These are phyloP conservation scores for Amblyopsis rosae DNA, from an alignment of 2,113 vertebrate species.

Conservation along the genomic window DNA sequence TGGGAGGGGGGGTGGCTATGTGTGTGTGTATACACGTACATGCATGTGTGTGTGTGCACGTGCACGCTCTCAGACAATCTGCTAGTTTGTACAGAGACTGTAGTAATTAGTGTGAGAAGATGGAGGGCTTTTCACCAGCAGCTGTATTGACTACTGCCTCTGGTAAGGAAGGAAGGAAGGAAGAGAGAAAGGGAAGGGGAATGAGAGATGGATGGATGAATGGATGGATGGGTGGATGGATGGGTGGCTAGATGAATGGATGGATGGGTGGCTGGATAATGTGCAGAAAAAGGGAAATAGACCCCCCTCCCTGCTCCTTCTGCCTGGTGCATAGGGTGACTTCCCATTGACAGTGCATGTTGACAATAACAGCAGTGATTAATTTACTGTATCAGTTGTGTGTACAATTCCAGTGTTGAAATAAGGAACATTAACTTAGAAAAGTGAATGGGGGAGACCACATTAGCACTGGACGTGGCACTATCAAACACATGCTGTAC, in stretches of 20 bases:
- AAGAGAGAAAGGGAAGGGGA: constrained; percentile 27
- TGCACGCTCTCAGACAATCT: constrained; percentile 41
- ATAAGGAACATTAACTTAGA: background rate
- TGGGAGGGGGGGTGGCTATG: background rate
- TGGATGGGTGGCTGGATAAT: background rate
- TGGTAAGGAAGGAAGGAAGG: background rate
- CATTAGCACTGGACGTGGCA: background rate
- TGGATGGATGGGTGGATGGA: constrained; percentile 5
- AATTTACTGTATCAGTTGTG: background rate
- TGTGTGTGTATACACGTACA: background rate
- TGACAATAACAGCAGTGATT: background rate
- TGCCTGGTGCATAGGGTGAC: background rate
- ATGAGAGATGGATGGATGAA: constrained; percentile 9
- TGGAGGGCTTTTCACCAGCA: constrained; percentile 57
- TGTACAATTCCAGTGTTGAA: background rate
- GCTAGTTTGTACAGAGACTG: constrained; percentile 61
- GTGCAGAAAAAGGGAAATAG: too few relatives aligned
- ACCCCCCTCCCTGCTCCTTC: too few relatives aligned
- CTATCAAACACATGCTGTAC: background rate
- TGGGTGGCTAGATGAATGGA: constrained; percentile 28
- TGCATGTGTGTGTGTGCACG: constrained; percentile 9
- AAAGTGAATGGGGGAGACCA: background rate
- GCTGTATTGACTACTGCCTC: constrained; percentile 50
- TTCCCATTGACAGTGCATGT: background rate
- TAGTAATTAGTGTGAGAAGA: constrained; percentile 67